phyloP scores from a whole-genome alignment of 92 coral and sea anemone genomes.

The Chrysogorgia sp. region DNA sequence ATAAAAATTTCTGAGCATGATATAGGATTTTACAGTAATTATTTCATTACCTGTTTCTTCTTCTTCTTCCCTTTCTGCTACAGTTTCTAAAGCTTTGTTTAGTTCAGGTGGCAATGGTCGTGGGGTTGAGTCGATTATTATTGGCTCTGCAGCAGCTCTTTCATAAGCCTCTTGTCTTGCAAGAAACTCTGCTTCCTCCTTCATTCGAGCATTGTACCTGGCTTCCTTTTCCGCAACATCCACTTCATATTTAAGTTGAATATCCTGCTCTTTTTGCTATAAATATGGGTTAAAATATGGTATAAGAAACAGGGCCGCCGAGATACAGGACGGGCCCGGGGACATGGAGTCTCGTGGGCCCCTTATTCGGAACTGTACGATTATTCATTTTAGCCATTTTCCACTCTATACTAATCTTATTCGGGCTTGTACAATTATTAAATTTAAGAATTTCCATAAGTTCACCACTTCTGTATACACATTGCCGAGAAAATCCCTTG shows the following conservation, averaged over 20 bases:
- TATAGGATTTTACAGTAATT: slow-evolving; percentile 1
- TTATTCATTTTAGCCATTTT: no score
- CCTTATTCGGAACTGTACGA: no score
- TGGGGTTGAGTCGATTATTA: slow-evolving; percentile 67
- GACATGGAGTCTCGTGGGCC: no score
- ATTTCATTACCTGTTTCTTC: slow-evolving; percentile 48
- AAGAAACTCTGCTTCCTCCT: slow-evolving; percentile 84
- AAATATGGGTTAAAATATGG: neutral
- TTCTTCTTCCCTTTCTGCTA: slow-evolving; percentile 87
- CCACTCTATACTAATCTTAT: no score
- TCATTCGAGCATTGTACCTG: slow-evolving; percentile 57
- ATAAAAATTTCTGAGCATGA: neutral
- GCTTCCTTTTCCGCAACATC: slow-evolving; percentile 36
- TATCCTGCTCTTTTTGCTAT: slow-evolving; percentile 64
- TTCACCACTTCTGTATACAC: no score
- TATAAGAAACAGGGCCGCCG: neutral
- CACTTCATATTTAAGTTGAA: slow-evolving; percentile 53
- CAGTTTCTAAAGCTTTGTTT: slow-evolving; percentile 76
- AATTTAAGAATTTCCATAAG: no score
- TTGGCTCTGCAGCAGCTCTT: slow-evolving; percentile 82
- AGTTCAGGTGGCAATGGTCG: slow-evolving; percentile 98
- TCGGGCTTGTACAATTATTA: no score
- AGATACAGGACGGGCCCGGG: neutral
- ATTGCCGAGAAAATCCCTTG: no score
- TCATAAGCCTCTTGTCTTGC: slow-evolving; percentile 82